Evolutionary conservation across 2,797 vertebrate species (phyloP).

Genomic region (Pterois miles): DNA sequence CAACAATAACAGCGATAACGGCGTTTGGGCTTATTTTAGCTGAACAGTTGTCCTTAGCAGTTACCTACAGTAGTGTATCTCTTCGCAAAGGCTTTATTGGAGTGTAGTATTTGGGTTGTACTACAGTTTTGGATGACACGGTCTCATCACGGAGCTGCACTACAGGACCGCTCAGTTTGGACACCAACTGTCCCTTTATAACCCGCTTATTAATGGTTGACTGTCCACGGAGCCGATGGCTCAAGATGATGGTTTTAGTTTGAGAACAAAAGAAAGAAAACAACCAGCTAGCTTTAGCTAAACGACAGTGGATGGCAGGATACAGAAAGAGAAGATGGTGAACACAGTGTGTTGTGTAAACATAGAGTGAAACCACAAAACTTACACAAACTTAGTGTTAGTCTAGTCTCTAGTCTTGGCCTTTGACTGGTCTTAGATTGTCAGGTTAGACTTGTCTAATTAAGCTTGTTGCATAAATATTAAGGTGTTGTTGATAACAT

Average conservation of each 20-base stretch:
- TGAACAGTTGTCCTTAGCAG: fast-evolving
- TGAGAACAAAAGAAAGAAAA: background rate
- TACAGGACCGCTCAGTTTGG: constrained; percentile 53
- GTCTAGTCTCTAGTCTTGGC: background rate
- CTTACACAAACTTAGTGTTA: background rate
- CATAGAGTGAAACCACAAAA: too few relatives aligned
- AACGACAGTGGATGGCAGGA: background rate
- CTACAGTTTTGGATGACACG: constrained; percentile 22
- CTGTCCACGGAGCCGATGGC: background rate
- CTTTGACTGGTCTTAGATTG: background rate
- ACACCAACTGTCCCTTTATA: background rate
- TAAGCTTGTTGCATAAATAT: background rate
- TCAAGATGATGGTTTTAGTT: background rate
- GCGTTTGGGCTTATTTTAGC: background rate
- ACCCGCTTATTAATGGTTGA: background rate
- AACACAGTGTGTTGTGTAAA: background rate
- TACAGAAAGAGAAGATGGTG: background rate
- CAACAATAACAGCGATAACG: constrained; percentile 43
- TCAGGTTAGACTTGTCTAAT: background rate
- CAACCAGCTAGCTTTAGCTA: background rate
- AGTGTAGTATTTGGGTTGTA: background rate
- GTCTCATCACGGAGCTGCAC: constrained; percentile 80
- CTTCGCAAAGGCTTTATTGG: background rate
- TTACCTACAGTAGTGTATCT: fast-evolving
- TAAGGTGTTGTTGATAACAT: too few relatives aligned